phyloP scores from a whole-genome alignment of 2,888 invertebrate genomes.

The Limnephilus auricula region DNA sequence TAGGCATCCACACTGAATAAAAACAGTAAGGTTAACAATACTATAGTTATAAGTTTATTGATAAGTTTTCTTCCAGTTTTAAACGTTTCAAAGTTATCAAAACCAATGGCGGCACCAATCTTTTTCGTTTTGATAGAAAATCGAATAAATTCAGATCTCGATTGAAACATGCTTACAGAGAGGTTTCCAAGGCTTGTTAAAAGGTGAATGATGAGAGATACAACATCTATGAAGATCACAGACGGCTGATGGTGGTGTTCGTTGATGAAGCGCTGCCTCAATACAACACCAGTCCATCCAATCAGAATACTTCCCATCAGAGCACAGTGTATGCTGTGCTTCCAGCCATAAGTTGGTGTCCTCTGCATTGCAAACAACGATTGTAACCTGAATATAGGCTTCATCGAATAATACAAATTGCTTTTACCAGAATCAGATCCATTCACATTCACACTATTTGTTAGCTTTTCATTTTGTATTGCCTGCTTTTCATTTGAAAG shows the following conservation, averaged over 20 bases:
- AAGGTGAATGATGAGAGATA: neutral
- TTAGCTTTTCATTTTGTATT: neutral
- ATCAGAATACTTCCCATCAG: neutral
- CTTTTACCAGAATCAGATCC: neutral
- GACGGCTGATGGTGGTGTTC: neutral
- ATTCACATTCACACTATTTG: neutral
- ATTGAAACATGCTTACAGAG: neutral
- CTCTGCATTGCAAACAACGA: constrained; percentile 9
- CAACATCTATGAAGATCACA: neutral
- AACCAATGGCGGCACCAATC: neutral
- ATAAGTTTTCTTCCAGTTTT: neutral
- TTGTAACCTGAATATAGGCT: neutral
- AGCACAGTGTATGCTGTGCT: neutral
- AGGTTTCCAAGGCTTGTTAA: neutral
- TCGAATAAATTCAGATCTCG: neutral
- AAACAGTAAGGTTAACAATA: neutral
- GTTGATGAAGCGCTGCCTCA: neutral
- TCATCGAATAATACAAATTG: neutral
- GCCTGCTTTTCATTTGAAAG: neutral
- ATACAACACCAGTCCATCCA: neutral
- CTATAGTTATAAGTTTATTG: neutral
- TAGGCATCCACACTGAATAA: neutral
- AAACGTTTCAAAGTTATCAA: neutral
- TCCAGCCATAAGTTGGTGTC: neutral
- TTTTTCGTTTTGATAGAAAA: neutral